phyloP scores from a whole-genome alignment of 92 coral and sea anemone species.

The Palythoa grandiflora region DNA sequence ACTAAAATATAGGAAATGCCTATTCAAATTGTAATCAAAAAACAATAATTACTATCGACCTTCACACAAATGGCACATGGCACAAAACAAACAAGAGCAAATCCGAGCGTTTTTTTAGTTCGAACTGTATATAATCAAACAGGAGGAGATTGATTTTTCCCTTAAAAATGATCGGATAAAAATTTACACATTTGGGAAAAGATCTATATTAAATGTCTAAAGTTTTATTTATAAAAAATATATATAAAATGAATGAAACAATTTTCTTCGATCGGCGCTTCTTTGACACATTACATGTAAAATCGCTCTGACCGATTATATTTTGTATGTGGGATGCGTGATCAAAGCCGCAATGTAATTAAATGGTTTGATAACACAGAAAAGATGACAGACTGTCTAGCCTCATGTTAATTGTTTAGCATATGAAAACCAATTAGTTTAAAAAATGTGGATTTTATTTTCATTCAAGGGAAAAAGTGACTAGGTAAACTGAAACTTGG shows the following conservation, averaged over 20 bases:
- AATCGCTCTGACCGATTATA: background rate
- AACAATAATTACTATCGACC: background rate
- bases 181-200: slow-evolving; percentile 10
- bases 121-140: background rate
- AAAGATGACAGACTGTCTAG: slow-evolving; percentile 1
- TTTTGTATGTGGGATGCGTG: slow-evolving; percentile 2
- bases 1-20: background rate
- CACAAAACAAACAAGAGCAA: slow-evolving; percentile 7
- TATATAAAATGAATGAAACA: background rate
- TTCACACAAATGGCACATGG: slow-evolving; percentile 2
- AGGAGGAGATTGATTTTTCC: background rate
- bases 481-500: slow-evolving; percentile 32
- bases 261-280: background rate
- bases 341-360: background rate
- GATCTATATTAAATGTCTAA: slow-evolving; percentile 3
- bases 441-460: slow-evolving; percentile 6
- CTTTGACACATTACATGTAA: background rate
- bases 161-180: background rate
- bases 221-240: background rate
- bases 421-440: background rate
- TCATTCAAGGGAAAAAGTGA: slow-evolving; percentile 4
- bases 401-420: slow-evolving; percentile 4
- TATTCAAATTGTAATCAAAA: background rate
- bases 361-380: background rate
- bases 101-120: background rate